Base-by-base conservation (phyloP, 2,797 vertebrate species). In the Phyllotis vaccarum region DNA sequence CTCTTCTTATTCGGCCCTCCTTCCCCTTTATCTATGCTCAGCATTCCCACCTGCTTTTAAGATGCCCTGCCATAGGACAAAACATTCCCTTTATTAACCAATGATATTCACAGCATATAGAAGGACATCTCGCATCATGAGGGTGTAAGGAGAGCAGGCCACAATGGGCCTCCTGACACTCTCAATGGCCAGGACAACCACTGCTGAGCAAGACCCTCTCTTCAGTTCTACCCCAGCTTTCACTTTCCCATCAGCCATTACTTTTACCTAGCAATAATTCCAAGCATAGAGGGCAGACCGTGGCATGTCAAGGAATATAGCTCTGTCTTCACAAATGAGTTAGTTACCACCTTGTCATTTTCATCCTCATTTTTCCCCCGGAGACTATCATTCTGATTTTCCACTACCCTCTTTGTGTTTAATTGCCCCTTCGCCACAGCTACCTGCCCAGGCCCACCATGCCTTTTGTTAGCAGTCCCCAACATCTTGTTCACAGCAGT, bases 161-260 rank as follows among this genome's bases (percentile, higher is more conserved):
- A 24, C 1, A 9, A 1, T 0, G 2, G 34, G 79, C 37, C 9
- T 3, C 3, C 49, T 7, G 29, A 40, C 5, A 31, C 27, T 60
- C 29, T 66, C 49, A 40, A 1, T 13, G 12, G n/a, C 46, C 3
- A 3, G 14, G 43, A 5, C 0, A 12, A 14, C 12, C 4, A 13
- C 68, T 5, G 6, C 2, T 3, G 46, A 24, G 37, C 13, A 49
- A 12, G 13, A n/a, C n/a, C 37, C 3, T 17, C 52, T 72, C 7
- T 49, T 24, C 13, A 37, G 34, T 6, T 3, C 72, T 34, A 3
- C 56, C 56, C 37, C 6, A n/a, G 68, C 3, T 10, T 27, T 31
- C 1, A 0, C 5, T 1, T 11, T 34, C 13, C 34, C 19, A 49
- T 31, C 34, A 34, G 31, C 0, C 37, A 0, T 31, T 27, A 12